Percentiles rank a stretch among this genome's conserved stretches.
phyloP scores from a whole-genome alignment of 2,888 invertebrate genomes.

The Tetranychus piercei region DNA sequence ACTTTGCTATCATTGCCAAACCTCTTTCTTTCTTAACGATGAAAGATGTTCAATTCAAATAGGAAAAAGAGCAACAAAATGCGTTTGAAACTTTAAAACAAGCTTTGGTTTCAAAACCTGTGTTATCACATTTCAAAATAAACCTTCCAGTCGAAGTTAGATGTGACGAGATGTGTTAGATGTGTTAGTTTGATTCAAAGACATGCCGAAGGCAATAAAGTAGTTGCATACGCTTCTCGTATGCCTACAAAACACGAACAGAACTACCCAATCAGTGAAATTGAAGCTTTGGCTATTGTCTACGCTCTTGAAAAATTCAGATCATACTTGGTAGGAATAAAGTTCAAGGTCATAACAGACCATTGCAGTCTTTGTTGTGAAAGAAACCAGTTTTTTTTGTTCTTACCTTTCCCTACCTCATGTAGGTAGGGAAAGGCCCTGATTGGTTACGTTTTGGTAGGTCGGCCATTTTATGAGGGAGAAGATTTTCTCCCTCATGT shows the following conservation, averaged over 20 bases:
- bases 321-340: no score
- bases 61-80: neutral
- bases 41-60: neutral
- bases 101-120: neutral
- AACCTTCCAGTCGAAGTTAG: neutral
- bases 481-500: no score
- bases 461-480: no score
- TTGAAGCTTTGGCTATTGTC: no score
- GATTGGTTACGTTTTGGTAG: no score
- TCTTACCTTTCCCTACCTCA: no score
- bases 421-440: no score
- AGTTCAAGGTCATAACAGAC: slow-evolving; percentile 14
- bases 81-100: neutral
- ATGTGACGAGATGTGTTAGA: neutral
- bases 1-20: slow-evolving; percentile 3
- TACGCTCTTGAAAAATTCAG: no score
- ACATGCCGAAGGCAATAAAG: neutral
- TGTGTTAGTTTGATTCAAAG: neutral
- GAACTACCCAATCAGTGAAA: neutral
- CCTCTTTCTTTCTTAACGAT: slow-evolving; percentile 1
- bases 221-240: neutral
- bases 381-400: no score
- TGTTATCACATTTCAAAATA: neutral
- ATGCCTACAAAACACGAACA: neutral
- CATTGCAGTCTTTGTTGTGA: no score